These are phyloP conservation scores for Callionymus lyra DNA, from an alignment of 2,113 vertebrate genomes.

Conservation along the genomic window DNA sequence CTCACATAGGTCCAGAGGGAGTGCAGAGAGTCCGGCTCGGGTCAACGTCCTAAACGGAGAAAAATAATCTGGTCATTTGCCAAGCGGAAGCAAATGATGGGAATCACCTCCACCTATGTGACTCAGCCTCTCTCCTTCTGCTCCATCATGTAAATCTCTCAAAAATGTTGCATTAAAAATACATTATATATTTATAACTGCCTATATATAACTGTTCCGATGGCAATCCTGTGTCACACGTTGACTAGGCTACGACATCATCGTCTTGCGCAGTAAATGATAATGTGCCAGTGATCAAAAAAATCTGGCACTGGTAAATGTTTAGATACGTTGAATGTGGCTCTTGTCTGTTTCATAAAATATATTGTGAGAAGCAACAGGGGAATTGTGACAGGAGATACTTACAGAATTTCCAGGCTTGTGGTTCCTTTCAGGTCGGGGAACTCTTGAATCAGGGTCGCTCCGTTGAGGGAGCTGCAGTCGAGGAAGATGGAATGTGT, in stretches of 20 bases:
- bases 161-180: too few relatives aligned
- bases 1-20: slow-evolving; percentile 83
- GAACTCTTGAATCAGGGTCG: slow-evolving; percentile 80
- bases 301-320: too few relatives aligned
- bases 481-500: slow-evolving; percentile 25
- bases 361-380: too few relatives aligned
- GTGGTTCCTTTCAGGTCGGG: slow-evolving; percentile 91
- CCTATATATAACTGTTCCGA: too few relatives aligned
- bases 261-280: too few relatives aligned
- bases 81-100: slow-evolving; percentile 36
- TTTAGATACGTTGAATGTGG: too few relatives aligned
- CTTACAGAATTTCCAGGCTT: slow-evolving; percentile 90
- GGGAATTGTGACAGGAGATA: slow-evolving; percentile 25
- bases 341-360: too few relatives aligned
- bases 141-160: slow-evolving; percentile 7
- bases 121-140: slow-evolving; percentile 1
- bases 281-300: too few relatives aligned
- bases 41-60: slow-evolving; percentile 76
- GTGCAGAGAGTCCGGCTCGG: slow-evolving; percentile 74
- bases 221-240: too few relatives aligned
- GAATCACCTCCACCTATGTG: slow-evolving; percentile 8
- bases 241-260: too few relatives aligned
- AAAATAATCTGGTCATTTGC: slow-evolving; percentile 39
- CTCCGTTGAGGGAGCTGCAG: slow-evolving; percentile 84
- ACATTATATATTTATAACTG: too few relatives aligned